Conservation (phyloP, 2,888 invertebrate genomes). For the Callinectes sapidus region DNA sequence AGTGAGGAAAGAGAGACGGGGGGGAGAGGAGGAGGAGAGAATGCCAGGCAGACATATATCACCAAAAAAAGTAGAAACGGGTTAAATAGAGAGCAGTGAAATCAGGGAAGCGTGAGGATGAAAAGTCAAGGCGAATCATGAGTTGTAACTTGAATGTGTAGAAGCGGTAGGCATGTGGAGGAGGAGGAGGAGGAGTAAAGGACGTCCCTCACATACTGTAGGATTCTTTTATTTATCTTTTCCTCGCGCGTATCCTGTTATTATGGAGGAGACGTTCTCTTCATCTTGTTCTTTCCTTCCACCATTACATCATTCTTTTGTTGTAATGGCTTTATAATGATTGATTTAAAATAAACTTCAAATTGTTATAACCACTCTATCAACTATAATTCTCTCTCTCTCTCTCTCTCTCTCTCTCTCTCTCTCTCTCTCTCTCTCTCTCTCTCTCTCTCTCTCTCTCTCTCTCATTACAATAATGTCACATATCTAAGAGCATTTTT, state of each 20-base stretch:
- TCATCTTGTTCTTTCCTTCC: background rate
- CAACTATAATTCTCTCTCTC: background rate
- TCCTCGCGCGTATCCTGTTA: background rate
- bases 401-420: constrained; percentile 1
- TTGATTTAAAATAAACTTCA: background rate
- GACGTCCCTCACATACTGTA: background rate
- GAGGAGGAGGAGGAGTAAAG: background rate
- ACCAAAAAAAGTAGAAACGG: background rate
- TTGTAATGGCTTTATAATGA: background rate
- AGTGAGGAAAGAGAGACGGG: background rate
- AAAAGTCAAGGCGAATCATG: constrained; percentile 9
- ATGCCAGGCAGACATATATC: background rate
- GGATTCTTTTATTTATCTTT: background rate
- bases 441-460: background rate
- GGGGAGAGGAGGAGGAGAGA: background rate
- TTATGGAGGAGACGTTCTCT: background rate
- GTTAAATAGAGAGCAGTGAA: background rate
- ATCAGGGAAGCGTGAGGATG: background rate
- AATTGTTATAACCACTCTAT: too few species aligned
- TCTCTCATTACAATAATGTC: too few species aligned
- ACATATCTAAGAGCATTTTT: background rate
- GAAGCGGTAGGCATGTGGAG: background rate
- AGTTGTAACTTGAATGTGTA: background rate
- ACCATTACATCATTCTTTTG: background rate
- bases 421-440: constrained; percentile 1